Percentiles rank a stretch among this genome's conserved stretches.
These are phyloP conservation scores for Tragelaphus oryx DNA, from an alignment of 2,797 vertebrate genomes.

Conservation along the genomic window DNA sequence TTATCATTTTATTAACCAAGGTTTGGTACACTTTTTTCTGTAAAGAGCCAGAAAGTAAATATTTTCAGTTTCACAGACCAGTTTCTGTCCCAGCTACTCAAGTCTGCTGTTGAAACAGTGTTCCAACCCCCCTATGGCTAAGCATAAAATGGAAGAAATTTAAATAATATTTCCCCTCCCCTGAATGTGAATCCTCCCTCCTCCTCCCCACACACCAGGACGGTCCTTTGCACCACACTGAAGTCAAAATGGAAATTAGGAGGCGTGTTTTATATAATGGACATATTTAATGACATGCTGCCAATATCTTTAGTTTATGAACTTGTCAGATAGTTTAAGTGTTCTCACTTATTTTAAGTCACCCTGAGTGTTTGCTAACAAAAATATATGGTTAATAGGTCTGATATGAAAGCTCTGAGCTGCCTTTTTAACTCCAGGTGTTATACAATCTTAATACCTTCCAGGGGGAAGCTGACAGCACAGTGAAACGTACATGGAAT, in stretches of 20 bases:
- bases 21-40: accelerated
- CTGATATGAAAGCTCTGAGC: accelerated
- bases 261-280: accelerated
- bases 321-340: not conserved
- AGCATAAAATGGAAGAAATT: not conserved
- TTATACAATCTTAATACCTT: accelerated
- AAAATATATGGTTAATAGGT: accelerated
- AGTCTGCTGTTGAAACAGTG: not conserved
- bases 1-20: accelerated
- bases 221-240: accelerated
- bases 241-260: accelerated
- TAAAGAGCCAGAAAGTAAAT: not conserved
- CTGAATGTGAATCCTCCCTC: accelerated
- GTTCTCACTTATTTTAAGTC: not conserved
- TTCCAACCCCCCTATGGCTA: not conserved
- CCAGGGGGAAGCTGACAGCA: too few species aligned
- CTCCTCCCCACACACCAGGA: accelerated
- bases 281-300: accelerated
- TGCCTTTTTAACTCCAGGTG: not conserved
- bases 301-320: not conserved
- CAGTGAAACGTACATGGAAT: accelerated
- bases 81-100: not conserved
- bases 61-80: not conserved
- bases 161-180: not conserved
- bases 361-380: accelerated